Percentiles rank a stretch among this genome's conserved stretches.
Conservation (phyloP, 2,797 vertebrate genomes). For the Pogoniulus pusillus region DNA sequence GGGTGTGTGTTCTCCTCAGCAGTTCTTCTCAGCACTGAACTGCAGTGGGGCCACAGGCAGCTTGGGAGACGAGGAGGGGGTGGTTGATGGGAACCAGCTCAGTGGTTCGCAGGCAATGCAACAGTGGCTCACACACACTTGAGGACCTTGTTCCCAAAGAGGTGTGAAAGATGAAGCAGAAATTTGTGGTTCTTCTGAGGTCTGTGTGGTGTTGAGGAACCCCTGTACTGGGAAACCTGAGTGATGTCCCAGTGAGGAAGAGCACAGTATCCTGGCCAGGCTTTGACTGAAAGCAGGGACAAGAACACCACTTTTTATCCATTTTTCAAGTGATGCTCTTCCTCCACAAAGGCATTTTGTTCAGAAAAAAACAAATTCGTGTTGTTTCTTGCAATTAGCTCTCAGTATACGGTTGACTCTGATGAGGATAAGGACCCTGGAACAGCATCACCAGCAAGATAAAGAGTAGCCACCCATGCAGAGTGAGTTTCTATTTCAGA, state of each 20-base stretch:
- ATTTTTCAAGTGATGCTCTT: background rate
- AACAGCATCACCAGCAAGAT: background rate
- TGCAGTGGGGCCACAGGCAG: background rate
- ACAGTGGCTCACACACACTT: rapidly evolving
- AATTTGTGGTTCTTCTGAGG: background rate
- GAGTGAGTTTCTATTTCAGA: background rate
- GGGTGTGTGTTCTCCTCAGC: background rate
- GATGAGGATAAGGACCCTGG: background rate
- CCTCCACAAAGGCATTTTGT: background rate
- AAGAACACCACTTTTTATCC: background rate
- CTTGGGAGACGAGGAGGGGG: rapidly evolving
- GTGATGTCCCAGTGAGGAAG: background rate
- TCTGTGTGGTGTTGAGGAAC: rapidly evolving
- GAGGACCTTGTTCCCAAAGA: background rate
- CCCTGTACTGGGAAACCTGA: background rate
- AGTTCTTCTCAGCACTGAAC: background rate
- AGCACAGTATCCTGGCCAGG: background rate
- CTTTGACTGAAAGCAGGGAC: background rate
- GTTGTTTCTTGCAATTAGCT: background rate
- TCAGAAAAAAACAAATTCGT: background rate
- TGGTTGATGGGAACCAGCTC: background rate
- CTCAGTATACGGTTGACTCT: background rate
- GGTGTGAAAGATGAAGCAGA: background rate
- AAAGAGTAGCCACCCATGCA: background rate
- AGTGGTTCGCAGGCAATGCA: background rate